Base-by-base conservation (phyloP, 2,797 vertebrate genomes). In the Austrolebias charrua region DNA sequence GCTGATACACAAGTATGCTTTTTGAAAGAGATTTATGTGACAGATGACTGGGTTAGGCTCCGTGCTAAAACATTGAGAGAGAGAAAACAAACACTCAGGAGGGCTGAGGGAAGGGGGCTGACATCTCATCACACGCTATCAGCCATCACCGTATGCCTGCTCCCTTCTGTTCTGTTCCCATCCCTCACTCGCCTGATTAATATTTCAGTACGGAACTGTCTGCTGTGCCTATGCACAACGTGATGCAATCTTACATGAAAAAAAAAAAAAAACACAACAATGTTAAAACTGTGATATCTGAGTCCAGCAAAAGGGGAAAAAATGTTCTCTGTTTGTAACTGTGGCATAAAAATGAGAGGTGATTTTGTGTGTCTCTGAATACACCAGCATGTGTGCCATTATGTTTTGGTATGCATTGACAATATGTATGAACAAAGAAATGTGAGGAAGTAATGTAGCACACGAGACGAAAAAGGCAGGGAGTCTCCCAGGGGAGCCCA, bases 21-120 rank as follows among this genome's bases (percentile, higher is more conserved):
- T 6, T 33, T 61, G 18, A 54, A 29, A 57, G 48, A 49, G 67
- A 74, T 78, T 52, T 19, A 29, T 71, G 59, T 51, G 71, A 63
- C 81, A 85, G 78, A 85, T 82, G 81, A 71, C 79, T 64, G 64
- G 76, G 70, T 75, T 42, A 71, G 62, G 18, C 62, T 74, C 2
- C n/a, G 64, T 19, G 80, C 63, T 81, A 73, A 73, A 85, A 81
- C 73, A 86, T 61, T 72, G 55, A 66, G 76, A 75, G 70, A n/a
- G 24, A 79, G 81, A 87, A 85, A 86, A 84, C 82, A 89, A 85
- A 87, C 85, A 84, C 66, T 77, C 38, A 48, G 66, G 59, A 72
- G 49, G 79, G 51, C 73, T 74, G 78, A 74, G 80, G 71, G 76
- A 75, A 75, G 50, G 52, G 58, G 76, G 77, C 50, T 43, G 62